These are phyloP conservation scores for Chelon auratus DNA, from an alignment of 2,797 vertebrate species.

Conservation along the genomic window DNA sequence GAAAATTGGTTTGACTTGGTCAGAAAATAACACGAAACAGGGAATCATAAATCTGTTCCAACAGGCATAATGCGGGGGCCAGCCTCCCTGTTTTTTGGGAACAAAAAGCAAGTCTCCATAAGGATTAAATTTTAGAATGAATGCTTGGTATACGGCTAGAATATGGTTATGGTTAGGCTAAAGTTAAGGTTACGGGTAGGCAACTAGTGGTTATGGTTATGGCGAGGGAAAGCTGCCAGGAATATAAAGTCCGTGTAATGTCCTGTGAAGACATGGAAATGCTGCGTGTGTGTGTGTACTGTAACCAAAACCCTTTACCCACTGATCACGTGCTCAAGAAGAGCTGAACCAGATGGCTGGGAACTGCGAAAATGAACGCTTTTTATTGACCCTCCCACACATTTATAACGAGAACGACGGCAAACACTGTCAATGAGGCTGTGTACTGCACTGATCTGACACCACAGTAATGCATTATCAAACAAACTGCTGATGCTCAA, in stretches of 20 bases:
- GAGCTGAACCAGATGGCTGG: conserved; percentile 74
- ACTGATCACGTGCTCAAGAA: conserved; percentile 61
- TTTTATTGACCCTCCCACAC: neutral
- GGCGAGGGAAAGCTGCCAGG: conserved; percentile 14
- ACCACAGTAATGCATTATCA: conserved; percentile 4
- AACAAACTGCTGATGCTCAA: neutral
- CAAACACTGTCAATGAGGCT: conserved; percentile 10
- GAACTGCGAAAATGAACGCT: conserved; percentile 47
- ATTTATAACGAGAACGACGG: conserved; percentile 13
- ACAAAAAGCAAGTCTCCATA: neutral
- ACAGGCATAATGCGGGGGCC: conserved; percentile 5
- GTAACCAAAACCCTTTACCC: conserved; percentile 54
- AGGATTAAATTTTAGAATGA: neutral
- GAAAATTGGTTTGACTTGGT: conserved; percentile 13
- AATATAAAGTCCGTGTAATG: conserved; percentile 23
- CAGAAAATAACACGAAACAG: conserved; percentile 43
- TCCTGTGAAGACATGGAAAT: conserved; percentile 18
- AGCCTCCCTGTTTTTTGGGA: conserved; percentile 5
- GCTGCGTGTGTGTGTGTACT: conserved; percentile 28
- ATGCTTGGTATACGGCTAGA: conserved; percentile 4
- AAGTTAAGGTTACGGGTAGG: conserved; percentile 7
- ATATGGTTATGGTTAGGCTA: neutral
- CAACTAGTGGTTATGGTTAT: conserved; percentile 10
- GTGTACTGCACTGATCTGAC: conserved; percentile 19
- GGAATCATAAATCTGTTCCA: conserved; percentile 25